Evolutionary conservation across 2,888 invertebrate genomes (phyloP).

Genomic region (Leucozona laternaria): DNA sequence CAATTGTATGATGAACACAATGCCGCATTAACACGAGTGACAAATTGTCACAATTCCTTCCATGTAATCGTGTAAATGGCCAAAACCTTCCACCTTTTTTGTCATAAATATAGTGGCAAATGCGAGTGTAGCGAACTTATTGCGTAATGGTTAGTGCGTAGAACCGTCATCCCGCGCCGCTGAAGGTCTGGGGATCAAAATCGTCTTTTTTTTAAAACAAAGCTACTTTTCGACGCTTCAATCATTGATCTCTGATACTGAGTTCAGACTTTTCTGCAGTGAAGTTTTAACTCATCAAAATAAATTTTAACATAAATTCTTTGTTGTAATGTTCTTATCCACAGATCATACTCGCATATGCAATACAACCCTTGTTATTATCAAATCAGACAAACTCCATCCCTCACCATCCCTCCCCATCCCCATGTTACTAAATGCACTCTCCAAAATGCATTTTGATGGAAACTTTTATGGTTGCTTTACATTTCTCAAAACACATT

Average conservation of each 20-base stretch:
- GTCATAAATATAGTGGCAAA: too few relatives aligned
- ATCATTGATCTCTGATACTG: background rate
- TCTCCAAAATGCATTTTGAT: slow-evolving; percentile 28
- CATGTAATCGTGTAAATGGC: too few relatives aligned
- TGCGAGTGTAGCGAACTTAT: too few relatives aligned
- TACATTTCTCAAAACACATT: slow-evolving; percentile 62
- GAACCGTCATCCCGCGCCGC: too few relatives aligned
- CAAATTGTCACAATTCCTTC: too few relatives aligned
- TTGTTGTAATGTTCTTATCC: background rate
- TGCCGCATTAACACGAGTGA: too few relatives aligned
- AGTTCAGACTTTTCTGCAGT: background rate
- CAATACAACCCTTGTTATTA: background rate
- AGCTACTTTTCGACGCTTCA: background rate
- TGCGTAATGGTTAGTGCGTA: too few relatives aligned
- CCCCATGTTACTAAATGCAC: background rate
- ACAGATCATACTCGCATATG: background rate
- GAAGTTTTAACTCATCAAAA: background rate
- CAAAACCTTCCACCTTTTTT: too few relatives aligned
- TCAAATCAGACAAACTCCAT: slow-evolving; percentile 17
- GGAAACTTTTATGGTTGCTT: slow-evolving; percentile 67
- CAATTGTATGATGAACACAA: too few relatives aligned
- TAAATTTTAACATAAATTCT: background rate
- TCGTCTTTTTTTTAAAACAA: too few relatives aligned
- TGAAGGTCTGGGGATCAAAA: too few relatives aligned
- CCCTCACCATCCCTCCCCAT: too few relatives aligned